A percentile compares a stretch with the other conserved stretches of the same genome.
Conservation (phyloP, 2,113 vertebrate species). For the Catharus bicknelli region DNA sequence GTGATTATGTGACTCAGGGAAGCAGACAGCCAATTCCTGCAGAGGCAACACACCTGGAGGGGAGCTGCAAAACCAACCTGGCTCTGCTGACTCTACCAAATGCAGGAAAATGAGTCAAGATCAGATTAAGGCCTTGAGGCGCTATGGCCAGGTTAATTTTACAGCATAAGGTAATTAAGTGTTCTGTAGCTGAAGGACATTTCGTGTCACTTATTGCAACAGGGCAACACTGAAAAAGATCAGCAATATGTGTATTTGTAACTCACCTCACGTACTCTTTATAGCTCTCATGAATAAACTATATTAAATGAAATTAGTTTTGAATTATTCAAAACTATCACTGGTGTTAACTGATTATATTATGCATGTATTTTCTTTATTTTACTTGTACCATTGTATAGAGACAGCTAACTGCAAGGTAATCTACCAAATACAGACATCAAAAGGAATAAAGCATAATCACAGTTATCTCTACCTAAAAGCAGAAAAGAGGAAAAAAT, state of each 20-base stretch:
- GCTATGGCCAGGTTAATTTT: background rate
- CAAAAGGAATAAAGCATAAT: background rate
- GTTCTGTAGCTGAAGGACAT: background rate
- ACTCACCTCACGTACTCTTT: background rate
- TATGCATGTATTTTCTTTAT: background rate
- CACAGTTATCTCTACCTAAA: background rate
- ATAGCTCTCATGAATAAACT: background rate
- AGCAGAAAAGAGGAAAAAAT: background rate
- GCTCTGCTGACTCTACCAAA: background rate
- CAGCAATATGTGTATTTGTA: background rate
- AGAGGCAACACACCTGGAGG: background rate
- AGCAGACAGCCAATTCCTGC: background rate
- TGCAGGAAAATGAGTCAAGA: background rate
- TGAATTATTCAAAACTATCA: background rate
- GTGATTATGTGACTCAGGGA: background rate
- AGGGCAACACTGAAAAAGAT: background rate
- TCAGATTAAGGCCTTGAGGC: background rate
- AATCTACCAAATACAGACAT: background rate
- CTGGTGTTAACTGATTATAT: background rate
- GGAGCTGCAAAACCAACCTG: background rate
- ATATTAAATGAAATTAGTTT: background rate
- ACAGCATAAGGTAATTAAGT: background rate
- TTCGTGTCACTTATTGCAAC: background rate
- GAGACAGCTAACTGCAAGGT: background rate
- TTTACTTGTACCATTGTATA: background rate